phyloP scores from a whole-genome alignment of 2,113 vertebrate genomes.

The Mastomys natalensis region DNA sequence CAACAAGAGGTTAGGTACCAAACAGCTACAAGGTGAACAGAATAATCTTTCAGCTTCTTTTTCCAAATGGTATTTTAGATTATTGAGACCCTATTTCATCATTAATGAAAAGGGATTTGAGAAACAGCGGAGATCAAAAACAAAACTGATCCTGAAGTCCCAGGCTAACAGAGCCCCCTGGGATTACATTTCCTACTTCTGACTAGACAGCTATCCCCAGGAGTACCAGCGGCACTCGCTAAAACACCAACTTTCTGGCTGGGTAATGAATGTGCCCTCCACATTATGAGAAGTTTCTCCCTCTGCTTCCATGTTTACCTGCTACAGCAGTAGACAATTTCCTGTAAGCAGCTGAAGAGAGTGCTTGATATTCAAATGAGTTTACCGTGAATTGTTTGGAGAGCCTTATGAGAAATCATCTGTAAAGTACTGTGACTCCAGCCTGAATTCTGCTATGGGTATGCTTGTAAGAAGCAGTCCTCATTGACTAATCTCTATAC shows the following conservation, averaged over 20 bases:
- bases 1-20: neutral
- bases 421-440: neutral
- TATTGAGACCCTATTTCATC: slow-evolving; percentile 85
- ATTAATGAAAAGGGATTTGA: slow-evolving; percentile 84
- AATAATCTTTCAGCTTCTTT: slow-evolving; percentile 64
- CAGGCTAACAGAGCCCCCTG: slow-evolving; percentile 69
- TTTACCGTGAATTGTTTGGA: neutral
- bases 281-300: neutral
- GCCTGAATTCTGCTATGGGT: neutral
- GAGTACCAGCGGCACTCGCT: slow-evolving; percentile 60
- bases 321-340: neutral
- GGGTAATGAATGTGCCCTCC: slow-evolving; percentile 57
- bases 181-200: slow-evolving; percentile 73
- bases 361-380: slow-evolving; percentile 12
- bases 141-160: slow-evolving; percentile 78
- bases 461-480: neutral
- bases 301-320: neutral
- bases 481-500: neutral
- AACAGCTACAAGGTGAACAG: neutral
- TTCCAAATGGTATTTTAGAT: slow-evolving; percentile 73
- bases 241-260: slow-evolving; percentile 45
- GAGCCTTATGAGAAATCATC: neutral
- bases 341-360: slow-evolving; percentile 34
- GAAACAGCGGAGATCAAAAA: slow-evolving; percentile 76
- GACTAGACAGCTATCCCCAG: slow-evolving; percentile 76